Conservation (phyloP, 2,888 invertebrate species). For the Euzophera pinguis region DNA sequence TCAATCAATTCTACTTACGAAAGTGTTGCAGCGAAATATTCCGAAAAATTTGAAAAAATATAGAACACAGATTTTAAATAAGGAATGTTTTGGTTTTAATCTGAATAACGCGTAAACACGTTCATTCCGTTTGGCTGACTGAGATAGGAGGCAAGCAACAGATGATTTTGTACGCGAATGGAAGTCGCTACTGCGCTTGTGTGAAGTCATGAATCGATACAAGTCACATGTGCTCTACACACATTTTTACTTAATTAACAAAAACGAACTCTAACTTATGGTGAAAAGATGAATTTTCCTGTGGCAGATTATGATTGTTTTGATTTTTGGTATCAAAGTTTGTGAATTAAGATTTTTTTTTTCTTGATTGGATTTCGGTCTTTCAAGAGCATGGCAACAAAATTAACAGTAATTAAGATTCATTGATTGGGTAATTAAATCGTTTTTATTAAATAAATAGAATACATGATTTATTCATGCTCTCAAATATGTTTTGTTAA, state of each 20-base stretch:
- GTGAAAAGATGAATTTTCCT: not conserved
- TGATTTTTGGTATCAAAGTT: slow-evolving; percentile 11
- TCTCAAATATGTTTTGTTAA: too few species aligned
- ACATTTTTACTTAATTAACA: not conserved
- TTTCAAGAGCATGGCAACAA: too few species aligned
- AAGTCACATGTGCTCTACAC: slow-evolving; percentile 13
- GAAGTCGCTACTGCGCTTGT: slow-evolving; percentile 47
- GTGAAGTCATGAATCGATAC: slow-evolving; percentile 61
- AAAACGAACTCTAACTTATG: not conserved
- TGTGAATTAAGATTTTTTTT: slow-evolving; percentile 7
- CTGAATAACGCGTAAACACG: slow-evolving; percentile 46
- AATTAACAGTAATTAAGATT: too few species aligned
- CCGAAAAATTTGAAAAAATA: slow-evolving; percentile 28
- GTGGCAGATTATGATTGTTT: not conserved
- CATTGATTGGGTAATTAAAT: too few species aligned
- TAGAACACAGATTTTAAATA: slow-evolving; percentile 36
- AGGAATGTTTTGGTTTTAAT: slow-evolving; percentile 31
- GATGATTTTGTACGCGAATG: slow-evolving; percentile 60
- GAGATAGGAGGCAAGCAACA: slow-evolving; percentile 51
- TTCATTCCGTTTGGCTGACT: slow-evolving; percentile 63
- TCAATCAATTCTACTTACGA: slow-evolving; percentile 22
- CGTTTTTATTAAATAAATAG: too few species aligned
- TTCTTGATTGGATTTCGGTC: not conserved
- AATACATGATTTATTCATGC: too few species aligned
- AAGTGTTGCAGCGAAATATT: slow-evolving; percentile 15